phyloP scores from a whole-genome alignment of 1,140 invertebrate genomes.

The Cydia amplana region DNA sequence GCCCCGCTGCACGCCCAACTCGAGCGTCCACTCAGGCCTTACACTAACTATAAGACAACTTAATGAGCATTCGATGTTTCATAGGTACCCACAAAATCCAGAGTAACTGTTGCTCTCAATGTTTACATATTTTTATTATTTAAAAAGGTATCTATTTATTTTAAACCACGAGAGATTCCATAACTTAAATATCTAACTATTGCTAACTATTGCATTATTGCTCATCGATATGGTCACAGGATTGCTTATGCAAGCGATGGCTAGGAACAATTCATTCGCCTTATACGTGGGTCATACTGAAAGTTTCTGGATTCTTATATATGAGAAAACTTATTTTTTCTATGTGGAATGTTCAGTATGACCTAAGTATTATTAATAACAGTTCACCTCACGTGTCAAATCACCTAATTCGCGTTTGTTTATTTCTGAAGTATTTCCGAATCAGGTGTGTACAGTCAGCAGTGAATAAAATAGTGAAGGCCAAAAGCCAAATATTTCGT shows the following conservation, averaged over 20 bases:
- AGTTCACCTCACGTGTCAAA: not conserved
- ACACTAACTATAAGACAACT: conserved; percentile 10
- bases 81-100: not conserved
- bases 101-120: too few relatives aligned
- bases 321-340: too few relatives aligned
- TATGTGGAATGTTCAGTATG: too few relatives aligned
- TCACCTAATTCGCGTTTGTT: not conserved
- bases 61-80: not conserved
- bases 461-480: too few relatives aligned
- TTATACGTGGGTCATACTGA: too few relatives aligned
- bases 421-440: too few relatives aligned
- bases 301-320: too few relatives aligned
- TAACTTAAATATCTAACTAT: not conserved
- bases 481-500: too few relatives aligned
- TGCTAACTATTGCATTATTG: conserved; percentile 22
- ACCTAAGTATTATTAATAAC: not conserved
- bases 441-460: too few relatives aligned
- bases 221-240: conserved; percentile 16
- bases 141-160: not conserved
- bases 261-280: conserved; percentile 22
- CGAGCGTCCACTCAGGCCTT: too few relatives aligned
- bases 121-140: not conserved
- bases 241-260: not conserved
- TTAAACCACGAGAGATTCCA: not conserved
- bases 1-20: too few relatives aligned